A percentile compares a stretch with the other conserved stretches of the same genome.
Evolutionary conservation across 2,797 vertebrate species (phyloP).

Genomic region (Brachyrhaphis roseni): DNA sequence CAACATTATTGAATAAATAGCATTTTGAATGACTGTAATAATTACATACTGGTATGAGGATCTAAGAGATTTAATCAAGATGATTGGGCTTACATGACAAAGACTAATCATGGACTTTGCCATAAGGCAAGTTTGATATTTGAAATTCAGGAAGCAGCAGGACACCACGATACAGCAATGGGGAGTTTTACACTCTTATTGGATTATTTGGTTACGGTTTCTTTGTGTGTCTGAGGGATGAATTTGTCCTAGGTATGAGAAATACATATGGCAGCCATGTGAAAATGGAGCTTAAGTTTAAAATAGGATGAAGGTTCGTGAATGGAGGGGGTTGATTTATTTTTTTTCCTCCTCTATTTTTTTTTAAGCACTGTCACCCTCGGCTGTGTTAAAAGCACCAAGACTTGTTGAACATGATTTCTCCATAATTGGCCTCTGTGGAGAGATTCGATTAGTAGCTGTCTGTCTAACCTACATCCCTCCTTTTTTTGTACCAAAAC

Average conservation of each 20-base stretch:
- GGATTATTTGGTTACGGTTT: slow-evolving; percentile 42
- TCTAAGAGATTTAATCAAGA: slow-evolving; percentile 11
- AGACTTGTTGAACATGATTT: slow-evolving; percentile 35
- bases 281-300: slow-evolving; percentile 23
- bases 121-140: slow-evolving; percentile 35
- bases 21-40: neutral
- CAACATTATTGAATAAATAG: neutral
- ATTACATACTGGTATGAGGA: slow-evolving; percentile 11
- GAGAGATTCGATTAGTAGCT: slow-evolving; percentile 41
- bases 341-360: neutral
- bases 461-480: slow-evolving; percentile 33
- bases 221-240: slow-evolving; percentile 31
- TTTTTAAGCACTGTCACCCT: slow-evolving; percentile 4
- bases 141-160: slow-evolving; percentile 34
- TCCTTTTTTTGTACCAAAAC: slow-evolving; percentile 30
- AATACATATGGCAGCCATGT: slow-evolving; percentile 29
- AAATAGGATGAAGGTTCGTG: slow-evolving; percentile 30
- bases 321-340: slow-evolving; percentile 7
- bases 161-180: slow-evolving; percentile 27
- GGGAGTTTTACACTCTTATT: slow-evolving; percentile 29
- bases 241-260: slow-evolving; percentile 29
- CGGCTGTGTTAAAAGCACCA: slow-evolving; percentile 31
- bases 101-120: slow-evolving; percentile 44
- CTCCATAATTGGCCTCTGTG: slow-evolving; percentile 46
- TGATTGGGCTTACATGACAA: slow-evolving; percentile 22